Percentiles rank a stretch among this genome's conserved stretches.
Conservation (phyloP, 2,888 invertebrate genomes). For the Serrognathus titanus region DNA sequence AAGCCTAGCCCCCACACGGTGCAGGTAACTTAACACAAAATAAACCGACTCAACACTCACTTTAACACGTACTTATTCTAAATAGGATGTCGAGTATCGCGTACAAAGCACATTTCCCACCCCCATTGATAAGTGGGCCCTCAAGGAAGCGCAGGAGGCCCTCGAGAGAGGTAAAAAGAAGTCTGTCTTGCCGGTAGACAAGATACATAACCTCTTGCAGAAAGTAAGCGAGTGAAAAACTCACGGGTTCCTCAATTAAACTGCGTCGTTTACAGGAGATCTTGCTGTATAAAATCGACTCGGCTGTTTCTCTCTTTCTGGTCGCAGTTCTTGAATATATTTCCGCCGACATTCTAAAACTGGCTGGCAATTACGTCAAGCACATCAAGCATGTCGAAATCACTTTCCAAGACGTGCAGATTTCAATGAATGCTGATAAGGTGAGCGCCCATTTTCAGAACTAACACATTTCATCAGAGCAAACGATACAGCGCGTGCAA, state of each 20-base stretch:
- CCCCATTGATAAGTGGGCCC: conserved; percentile 91
- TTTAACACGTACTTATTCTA: not conserved
- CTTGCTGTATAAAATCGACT: conserved; percentile 81
- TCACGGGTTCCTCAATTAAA: not conserved
- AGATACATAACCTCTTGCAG: conserved; percentile 82
- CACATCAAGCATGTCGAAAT: conserved; percentile 91
- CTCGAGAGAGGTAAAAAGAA: conserved; percentile 77
- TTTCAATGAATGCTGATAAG: conserved; percentile 98
- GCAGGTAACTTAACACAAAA: conserved; percentile 50
- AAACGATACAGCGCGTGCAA: not conserved
- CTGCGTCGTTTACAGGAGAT: conserved; percentile 63
- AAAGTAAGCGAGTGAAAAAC: conserved; percentile 53
- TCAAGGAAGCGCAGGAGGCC: conserved; percentile 83
- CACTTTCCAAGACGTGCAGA: conserved; percentile 91
- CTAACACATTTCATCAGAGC: not conserved
- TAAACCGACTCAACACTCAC: not conserved
- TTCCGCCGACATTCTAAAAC: conserved; percentile 89
- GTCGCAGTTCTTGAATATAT: conserved; percentile 94
- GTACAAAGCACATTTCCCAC: conserved; percentile 91
- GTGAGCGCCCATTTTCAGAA: conserved; percentile 49
- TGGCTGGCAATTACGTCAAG: conserved; percentile 96
- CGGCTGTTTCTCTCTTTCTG: conserved; percentile 83
- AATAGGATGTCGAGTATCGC: conserved; percentile 87
- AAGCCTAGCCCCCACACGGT: conserved; percentile 80
- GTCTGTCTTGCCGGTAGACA: conserved; percentile 77